These are phyloP conservation scores for Pseudoatta argentina DNA, from an alignment of 1,140 invertebrate species.

Conservation along the genomic window DNA sequence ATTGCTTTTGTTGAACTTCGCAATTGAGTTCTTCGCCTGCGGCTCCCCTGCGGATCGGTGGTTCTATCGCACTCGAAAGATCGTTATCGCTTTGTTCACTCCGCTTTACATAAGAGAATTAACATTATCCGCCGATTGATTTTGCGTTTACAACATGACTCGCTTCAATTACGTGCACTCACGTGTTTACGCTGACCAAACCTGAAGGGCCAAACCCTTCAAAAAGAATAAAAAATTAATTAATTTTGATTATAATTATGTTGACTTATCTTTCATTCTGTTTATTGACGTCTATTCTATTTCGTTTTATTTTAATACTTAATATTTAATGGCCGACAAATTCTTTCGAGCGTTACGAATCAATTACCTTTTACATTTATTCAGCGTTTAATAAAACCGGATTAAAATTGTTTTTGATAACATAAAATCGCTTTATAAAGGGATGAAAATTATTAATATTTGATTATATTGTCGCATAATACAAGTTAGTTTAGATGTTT, in stretches of 20 bases:
- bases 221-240: conserved; percentile 17
- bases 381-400: not conserved
- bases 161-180: conserved; percentile 45
- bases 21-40: conserved; percentile 62
- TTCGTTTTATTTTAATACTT: conserved; percentile 2
- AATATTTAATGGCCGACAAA: not conserved
- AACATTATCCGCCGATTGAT: conserved; percentile 63
- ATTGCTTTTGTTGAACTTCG: conserved; percentile 62
- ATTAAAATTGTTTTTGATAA: conserved; percentile 15
- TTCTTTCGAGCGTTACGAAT: not conserved
- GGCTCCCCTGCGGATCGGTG: conserved; percentile 49
- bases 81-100: conserved; percentile 61
- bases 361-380: conserved; percentile 3
- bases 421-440: conserved; percentile 76
- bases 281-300: not conserved
- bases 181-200: conserved; percentile 34
- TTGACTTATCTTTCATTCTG: not conserved
- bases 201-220: not conserved
- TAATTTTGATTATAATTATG: not conserved
- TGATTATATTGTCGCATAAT: conserved; percentile 62
- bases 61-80: conserved; percentile 56
- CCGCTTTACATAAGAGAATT: conserved; percentile 59
- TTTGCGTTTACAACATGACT: conserved; percentile 56
- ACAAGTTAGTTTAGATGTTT: conserved; percentile 52
- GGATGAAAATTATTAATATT: conserved; percentile 80